Evolutionary conservation across 2,888 invertebrate genomes (phyloP).

Genomic region (Amaurobius ferox): DNA sequence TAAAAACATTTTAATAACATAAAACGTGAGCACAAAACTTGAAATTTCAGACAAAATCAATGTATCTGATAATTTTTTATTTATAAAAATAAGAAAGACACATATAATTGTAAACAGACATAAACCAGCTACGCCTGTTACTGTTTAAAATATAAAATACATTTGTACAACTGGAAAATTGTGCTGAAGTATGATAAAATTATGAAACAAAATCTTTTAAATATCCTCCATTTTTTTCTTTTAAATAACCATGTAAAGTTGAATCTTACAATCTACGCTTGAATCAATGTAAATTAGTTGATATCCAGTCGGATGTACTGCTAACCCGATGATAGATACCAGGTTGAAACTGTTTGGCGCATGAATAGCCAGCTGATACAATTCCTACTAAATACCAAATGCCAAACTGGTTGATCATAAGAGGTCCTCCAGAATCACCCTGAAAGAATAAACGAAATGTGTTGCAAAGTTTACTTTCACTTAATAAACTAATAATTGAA

Average conservation of each 20-base stretch:
- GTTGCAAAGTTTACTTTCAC: too few relatives aligned
- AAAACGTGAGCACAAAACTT: too few relatives aligned
- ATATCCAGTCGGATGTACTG: slow-evolving; percentile 95
- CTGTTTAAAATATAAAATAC: neutral
- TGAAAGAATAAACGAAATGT: slow-evolving; percentile 78
- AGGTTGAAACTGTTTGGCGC: slow-evolving; percentile 94
- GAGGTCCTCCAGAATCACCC: slow-evolving; percentile 91
- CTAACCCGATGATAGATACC: slow-evolving; percentile 96
- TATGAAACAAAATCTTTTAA: neutral
- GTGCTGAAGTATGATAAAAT: neutral
- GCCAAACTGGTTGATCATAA: slow-evolving; percentile 91
- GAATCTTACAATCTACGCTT: too few relatives aligned
- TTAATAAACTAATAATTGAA: too few relatives aligned
- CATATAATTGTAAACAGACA: neutral
- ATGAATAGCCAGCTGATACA: slow-evolving; percentile 95
- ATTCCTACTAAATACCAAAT: slow-evolving; percentile 94
- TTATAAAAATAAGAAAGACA: neutral
- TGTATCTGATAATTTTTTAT: neutral
- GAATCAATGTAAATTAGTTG: slow-evolving; percentile 75
- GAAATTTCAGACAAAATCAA: too few relatives aligned
- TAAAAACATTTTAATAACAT: too few relatives aligned
- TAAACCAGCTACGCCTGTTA: neutral
- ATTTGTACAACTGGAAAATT: neutral
- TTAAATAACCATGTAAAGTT: too few relatives aligned
- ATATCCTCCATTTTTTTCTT: too few relatives aligned